Percentiles rank a stretch among this genome's conserved stretches.
Evolutionary conservation across 2,797 vertebrate species (phyloP).

Genomic region (Onychomys arenicola): DNA sequence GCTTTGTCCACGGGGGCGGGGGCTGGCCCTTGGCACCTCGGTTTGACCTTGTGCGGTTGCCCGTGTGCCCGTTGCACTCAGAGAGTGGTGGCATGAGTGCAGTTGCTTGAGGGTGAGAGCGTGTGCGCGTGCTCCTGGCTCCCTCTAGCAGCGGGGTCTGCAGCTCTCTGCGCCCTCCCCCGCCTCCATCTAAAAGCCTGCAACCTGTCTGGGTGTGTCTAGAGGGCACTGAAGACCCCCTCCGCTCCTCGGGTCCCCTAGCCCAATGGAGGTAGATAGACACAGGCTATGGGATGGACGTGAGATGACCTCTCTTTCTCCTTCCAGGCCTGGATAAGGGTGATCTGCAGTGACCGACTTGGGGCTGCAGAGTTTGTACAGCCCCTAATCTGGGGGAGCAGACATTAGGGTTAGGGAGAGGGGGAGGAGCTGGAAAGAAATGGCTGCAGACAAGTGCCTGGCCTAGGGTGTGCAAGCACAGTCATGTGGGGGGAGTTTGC

Average conservation of each 20-base stretch:
- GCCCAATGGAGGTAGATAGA: background rate
- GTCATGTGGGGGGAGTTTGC: background rate
- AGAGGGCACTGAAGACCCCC: background rate
- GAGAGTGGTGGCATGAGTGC: background rate
- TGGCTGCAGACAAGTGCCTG: background rate
- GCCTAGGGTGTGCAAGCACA: background rate
- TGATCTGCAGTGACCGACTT: slow-evolving; percentile 64
- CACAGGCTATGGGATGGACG: background rate
- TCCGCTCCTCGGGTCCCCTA: background rate
- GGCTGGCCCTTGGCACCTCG: background rate
- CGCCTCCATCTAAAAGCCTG: background rate
- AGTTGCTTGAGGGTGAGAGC: background rate
- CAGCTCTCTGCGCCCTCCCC: slow-evolving; percentile 8
- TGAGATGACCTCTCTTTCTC: slow-evolving; percentile 73
- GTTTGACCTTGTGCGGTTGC: slow-evolving; percentile 54
- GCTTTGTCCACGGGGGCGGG: slow-evolving; percentile 13
- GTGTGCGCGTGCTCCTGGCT: background rate
- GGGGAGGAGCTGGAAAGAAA: background rate
- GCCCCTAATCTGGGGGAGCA: slow-evolving; percentile 6
- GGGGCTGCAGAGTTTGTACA: background rate
- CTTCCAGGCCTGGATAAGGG: slow-evolving; percentile 82
- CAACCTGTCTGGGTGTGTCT: slow-evolving; percentile 50
- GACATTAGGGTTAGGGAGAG: background rate
- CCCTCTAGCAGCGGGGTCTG: background rate
- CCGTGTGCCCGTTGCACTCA: slow-evolving; percentile 19